Evolutionary conservation across 2,797 vertebrate genomes (phyloP).

Genomic region (Rachycentron canadum): DNA sequence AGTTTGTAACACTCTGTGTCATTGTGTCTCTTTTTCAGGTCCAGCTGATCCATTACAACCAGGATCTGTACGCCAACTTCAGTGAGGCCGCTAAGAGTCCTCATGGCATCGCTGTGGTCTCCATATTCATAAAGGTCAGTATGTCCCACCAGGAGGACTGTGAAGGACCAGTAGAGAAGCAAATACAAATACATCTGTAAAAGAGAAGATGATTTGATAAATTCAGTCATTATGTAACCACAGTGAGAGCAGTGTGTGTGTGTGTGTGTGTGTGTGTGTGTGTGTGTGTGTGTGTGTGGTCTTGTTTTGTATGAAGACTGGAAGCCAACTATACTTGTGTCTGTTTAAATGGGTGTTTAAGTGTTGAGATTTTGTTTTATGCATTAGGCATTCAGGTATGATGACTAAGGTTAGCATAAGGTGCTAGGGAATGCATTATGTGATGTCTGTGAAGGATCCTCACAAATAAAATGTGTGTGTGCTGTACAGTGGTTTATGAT

Average conservation of each 20-base stretch:
- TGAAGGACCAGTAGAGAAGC: conserved; percentile 1
- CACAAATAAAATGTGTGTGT: not conserved
- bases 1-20: not conserved
- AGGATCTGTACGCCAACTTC: conserved; percentile 94
- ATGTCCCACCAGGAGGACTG: not conserved
- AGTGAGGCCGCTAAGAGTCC: conserved; percentile 94
- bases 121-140: conserved; percentile 98
- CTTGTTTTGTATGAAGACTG: too few relatives aligned
- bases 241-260: not conserved
- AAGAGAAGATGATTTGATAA: not conserved
- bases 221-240: not conserved
- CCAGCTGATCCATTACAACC: conserved; percentile 97
- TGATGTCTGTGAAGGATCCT: not conserved
- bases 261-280: not conserved
- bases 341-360: not conserved
- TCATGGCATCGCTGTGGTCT: conserved; percentile 94
- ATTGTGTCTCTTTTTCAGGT: conserved; percentile 81
- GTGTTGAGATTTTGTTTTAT: not conserved
- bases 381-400: too few relatives aligned
- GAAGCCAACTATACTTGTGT: too few relatives aligned
- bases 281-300: not conserved
- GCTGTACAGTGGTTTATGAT: conserved; percentile 17
- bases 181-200: not conserved
- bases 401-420: not conserved
- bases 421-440: not conserved